Conservation (phyloP, 2,888 invertebrate species). For the Zele albiditarsus region DNA sequence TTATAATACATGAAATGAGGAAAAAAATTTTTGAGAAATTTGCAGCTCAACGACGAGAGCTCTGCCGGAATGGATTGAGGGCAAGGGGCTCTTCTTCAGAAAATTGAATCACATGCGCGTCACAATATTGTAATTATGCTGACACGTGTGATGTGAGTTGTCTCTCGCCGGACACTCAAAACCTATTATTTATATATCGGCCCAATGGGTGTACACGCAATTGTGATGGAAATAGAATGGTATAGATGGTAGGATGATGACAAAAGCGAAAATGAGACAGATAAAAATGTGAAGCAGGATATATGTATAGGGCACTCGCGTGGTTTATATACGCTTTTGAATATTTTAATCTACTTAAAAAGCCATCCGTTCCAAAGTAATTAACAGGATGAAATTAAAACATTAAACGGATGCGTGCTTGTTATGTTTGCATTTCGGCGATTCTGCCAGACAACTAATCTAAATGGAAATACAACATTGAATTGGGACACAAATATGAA, state of each 20-base stretch:
- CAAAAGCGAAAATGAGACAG: neutral
- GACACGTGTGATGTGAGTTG: conserved; percentile 5
- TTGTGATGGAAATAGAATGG: conserved; percentile 20
- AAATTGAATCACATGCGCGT: conserved; percentile 53
- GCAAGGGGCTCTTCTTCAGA: too few species aligned
- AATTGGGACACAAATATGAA: conserved; percentile 47
- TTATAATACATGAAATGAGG: too few species aligned
- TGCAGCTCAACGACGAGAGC: too few species aligned
- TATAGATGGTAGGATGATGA: neutral
- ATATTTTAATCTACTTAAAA: conserved; percentile 72
- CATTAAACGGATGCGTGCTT: conserved; percentile 56
- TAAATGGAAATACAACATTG: conserved; percentile 65
- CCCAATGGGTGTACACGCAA: conserved; percentile 50
- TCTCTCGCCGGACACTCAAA: conserved; percentile 51
- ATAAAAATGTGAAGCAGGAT: neutral
- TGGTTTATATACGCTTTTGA: conserved; percentile 53
- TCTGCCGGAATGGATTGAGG: too few species aligned
- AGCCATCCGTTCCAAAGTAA: conserved; percentile 70
- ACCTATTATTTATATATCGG: conserved; percentile 68
- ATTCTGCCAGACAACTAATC: conserved; percentile 67
- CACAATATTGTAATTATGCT: too few species aligned
- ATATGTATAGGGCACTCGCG: conserved; percentile 16
- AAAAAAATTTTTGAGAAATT: too few species aligned
- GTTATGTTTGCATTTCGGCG: conserved; percentile 62
- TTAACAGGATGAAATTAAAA: conserved; percentile 71